These are phyloP conservation scores for Oncorhynchus tshawytscha DNA, from an alignment of 2,113 vertebrate species.

Conservation along the genomic window DNA sequence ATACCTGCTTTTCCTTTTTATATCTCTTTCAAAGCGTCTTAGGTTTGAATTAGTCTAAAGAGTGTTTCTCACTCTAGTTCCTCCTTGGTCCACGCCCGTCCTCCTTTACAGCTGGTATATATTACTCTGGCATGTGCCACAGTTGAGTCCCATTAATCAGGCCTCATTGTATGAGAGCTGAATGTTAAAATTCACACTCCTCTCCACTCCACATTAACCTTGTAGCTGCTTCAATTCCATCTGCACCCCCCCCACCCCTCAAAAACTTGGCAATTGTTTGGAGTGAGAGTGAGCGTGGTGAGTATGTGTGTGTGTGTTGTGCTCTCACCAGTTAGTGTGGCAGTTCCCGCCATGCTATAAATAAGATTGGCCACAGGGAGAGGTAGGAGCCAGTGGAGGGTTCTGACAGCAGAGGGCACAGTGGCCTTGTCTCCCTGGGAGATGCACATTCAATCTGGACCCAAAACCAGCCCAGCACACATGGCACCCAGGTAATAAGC, in stretches of 20 bases:
- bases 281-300: not conserved
- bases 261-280: slow-evolving; percentile 40
- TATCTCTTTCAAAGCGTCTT: not conserved
- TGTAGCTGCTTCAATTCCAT: slow-evolving; percentile 29
- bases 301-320: slow-evolving; percentile 6
- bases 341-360: slow-evolving; percentile 64
- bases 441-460: slow-evolving; percentile 52
- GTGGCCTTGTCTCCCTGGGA: slow-evolving; percentile 66
- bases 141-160: slow-evolving; percentile 70
- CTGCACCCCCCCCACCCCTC: slow-evolving; percentile 9
- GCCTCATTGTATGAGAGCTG: slow-evolving; percentile 42
- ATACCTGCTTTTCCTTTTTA: not conserved
- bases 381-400: slow-evolving; percentile 62
- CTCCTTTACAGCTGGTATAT: slow-evolving; percentile 31
- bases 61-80: slow-evolving; percentile 20
- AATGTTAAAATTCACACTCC: slow-evolving; percentile 23
- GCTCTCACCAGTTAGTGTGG: slow-evolving; percentile 59
- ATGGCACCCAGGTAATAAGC: not conserved
- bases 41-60: not conserved
- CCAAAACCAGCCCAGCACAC: slow-evolving; percentile 31
- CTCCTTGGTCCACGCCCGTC: slow-evolving; percentile 28
- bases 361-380: slow-evolving; percentile 69
- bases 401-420: slow-evolving; percentile 73
- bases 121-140: slow-evolving; percentile 61
- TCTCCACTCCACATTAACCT: slow-evolving; percentile 53